Conservation (phyloP, 2,888 invertebrate species). For the Alloscopus bannaensis region DNA sequence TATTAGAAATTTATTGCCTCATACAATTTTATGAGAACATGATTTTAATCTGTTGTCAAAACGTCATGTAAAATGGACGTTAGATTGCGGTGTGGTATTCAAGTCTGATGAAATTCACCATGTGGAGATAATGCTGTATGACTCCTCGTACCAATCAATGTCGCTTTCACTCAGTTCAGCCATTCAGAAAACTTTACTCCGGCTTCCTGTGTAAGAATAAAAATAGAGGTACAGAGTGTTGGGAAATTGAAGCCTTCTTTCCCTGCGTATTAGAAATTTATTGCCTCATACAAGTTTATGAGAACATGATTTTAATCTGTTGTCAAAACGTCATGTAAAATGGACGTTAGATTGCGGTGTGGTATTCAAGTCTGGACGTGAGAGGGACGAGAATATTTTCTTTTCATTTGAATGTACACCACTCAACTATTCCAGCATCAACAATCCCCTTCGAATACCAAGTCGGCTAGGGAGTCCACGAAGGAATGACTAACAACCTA, state of each 20-base stretch:
- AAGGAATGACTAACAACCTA: too few species aligned
- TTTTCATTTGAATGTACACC: constrained; percentile 21
- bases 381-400: too few species aligned
- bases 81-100: constrained; percentile 44
- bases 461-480: background rate
- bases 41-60: constrained; percentile 62
- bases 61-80: constrained; percentile 56
- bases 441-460: background rate
- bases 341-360: constrained; percentile 48
- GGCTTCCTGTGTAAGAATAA: background rate
- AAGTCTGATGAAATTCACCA: constrained; percentile 9
- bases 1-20: constrained; percentile 48
- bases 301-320: constrained; percentile 57
- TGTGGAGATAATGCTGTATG: constrained; percentile 41
- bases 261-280: constrained; percentile 44
- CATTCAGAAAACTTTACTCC: constrained; percentile 35
- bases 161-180: constrained; percentile 50
- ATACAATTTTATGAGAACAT: constrained; percentile 48
- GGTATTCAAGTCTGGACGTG: too few species aligned
- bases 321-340: constrained; percentile 60
- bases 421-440: constrained; percentile 12
- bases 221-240: too few species aligned
- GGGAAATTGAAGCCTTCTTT: background rate
- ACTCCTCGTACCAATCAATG: constrained; percentile 49
- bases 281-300: constrained; percentile 49